phyloP scores from a whole-genome alignment of 2,113 vertebrate genomes.

The Okapia johnstoni region DNA sequence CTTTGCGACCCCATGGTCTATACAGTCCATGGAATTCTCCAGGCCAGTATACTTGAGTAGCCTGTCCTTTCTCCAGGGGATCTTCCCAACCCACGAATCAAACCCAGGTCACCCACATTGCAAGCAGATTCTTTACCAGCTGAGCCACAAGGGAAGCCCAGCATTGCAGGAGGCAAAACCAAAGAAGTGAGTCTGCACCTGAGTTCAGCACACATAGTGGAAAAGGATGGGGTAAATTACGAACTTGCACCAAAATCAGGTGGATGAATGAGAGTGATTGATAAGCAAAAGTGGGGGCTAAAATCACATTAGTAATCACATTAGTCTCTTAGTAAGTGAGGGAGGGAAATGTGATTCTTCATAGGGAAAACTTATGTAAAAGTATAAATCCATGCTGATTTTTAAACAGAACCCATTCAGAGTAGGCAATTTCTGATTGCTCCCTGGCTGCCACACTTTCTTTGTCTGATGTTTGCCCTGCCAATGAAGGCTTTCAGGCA shows the following conservation, averaged over 20 bases:
- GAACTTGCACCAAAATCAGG: not conserved
- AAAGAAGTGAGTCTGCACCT: not conserved
- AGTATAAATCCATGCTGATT: not conserved
- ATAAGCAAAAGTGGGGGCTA: not conserved
- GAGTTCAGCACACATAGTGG: not conserved
- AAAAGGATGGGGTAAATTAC: not conserved
- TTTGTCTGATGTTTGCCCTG: not conserved
- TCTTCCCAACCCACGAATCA: not conserved
- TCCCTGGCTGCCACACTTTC: not conserved
- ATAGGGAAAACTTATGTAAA: not conserved
- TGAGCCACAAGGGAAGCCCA: not conserved
- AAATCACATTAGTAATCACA: not conserved
- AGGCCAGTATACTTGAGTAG: not conserved
- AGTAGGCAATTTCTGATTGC: not conserved
- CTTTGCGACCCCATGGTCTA: not conserved
- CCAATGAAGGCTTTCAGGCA: not conserved
- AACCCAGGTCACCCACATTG: not conserved
- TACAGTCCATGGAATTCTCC: not conserved
- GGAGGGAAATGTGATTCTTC: not conserved
- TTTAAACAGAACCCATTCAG: not conserved
- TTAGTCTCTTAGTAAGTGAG: not conserved
- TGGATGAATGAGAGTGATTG: not conserved
- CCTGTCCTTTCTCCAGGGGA: not conserved
- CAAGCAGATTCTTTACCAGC: not conserved
- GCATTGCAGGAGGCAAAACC: not conserved